Conservation (phyloP, 2,113 vertebrate species). For the Enhydra lutris region DNA sequence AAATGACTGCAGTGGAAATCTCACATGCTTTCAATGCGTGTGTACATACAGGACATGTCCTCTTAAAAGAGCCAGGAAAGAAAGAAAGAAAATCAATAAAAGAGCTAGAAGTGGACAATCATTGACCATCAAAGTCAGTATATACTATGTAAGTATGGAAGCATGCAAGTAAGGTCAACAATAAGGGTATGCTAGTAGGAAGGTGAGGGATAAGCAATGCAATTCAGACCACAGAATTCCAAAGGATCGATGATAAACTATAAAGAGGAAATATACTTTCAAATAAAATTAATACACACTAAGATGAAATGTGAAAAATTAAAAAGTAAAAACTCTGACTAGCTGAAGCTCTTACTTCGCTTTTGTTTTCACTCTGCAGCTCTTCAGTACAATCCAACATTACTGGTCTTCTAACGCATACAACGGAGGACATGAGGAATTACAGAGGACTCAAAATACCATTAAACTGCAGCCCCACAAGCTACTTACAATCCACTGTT, state of each 20-base stretch:
- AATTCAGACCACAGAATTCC: neutral
- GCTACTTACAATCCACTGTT: neutral
- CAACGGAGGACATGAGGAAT: neutral
- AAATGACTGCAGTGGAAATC: neutral
- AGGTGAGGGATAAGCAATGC: neutral
- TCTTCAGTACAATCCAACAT: neutral
- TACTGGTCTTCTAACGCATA: neutral
- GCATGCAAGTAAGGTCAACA: neutral
- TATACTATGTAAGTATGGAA: accelerated
- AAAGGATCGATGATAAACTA: neutral
- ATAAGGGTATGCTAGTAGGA: neutral
- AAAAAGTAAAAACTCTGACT: neutral
- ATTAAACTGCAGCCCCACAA: neutral
- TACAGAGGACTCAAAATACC: neutral
- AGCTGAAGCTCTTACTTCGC: neutral
- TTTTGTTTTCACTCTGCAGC: neutral
- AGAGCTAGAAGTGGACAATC: neutral
- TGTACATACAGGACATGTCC: neutral
- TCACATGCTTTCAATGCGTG: neutral
- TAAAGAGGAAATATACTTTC: neutral
- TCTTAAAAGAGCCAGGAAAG: neutral
- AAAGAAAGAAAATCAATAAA: neutral
- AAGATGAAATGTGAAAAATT: neutral
- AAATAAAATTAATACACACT: neutral
- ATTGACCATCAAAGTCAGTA: neutral